A percentile compares a stretch with the other conserved stretches of the same genome.
These are phyloP conservation scores for Porphyrio hochstetteri DNA, from an alignment of 2,113 vertebrate species.

Conservation along the genomic window DNA sequence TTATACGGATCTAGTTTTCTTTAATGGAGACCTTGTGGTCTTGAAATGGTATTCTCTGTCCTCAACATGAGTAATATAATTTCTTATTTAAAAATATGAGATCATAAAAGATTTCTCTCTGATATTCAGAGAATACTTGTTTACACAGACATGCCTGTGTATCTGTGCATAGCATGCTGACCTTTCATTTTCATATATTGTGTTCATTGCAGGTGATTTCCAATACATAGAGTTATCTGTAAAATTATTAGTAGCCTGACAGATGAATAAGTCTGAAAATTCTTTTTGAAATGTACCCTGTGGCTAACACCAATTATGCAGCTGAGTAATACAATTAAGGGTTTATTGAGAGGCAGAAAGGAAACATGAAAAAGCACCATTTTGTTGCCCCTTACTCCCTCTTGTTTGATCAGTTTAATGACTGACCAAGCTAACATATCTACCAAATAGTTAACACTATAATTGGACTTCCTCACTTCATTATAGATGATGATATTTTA, in stretches of 20 bases:
- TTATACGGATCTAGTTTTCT: constrained; percentile 36
- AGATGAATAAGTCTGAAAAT: neutral
- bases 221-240: neutral
- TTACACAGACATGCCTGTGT: accelerated
- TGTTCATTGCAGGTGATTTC: neutral
- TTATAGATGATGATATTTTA: neutral
- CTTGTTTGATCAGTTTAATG: neutral
- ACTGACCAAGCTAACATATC: neutral
- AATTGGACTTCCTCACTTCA: neutral
- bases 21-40: constrained; percentile 26
- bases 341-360: neutral
- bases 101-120: neutral
- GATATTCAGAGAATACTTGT: neutral
- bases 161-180: neutral
- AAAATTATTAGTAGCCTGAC: neutral
- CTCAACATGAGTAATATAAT: neutral
- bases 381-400: neutral
- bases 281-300: neutral
- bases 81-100: neutral
- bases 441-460: neutral
- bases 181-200: neutral
- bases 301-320: neutral
- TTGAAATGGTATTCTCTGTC: constrained; percentile 29
- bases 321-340: neutral
- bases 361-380: neutral